Evolutionary conservation across 2,888 invertebrate species (phyloP), one percentile per base, ranked within the genome.

Genomic region (Perizoma affinitatum): DNA sequence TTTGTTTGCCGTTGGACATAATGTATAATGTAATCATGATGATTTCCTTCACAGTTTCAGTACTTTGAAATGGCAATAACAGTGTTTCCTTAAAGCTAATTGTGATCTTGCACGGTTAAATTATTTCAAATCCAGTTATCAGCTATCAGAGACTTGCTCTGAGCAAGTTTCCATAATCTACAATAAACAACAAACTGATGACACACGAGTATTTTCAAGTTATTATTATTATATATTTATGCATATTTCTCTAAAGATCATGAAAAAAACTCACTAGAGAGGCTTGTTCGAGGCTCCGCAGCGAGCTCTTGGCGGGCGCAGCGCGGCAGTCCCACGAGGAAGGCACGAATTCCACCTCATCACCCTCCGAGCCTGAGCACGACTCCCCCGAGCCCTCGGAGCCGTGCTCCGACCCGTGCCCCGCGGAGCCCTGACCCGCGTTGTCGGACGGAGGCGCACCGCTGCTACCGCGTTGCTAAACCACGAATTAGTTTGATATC

Each of bases 241-340:
- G 38, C 7, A 6, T 5, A 4, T 6, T 38, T 1, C 38, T 38
- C 38, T 38, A 38, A 38, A 7, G 6, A 7, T 3, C 0, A 40
- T 58, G 6, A 43, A 44, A 36, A 38, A 3, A 40, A 73, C 79
- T 63, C 53, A 89, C 86, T 66, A 84, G 82, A 6, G 84, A 76
- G 0, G 81, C 67, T 48, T 87, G 86, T 58, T 89, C 88, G 40
- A 88, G 71, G 46, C 86, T 89, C 63, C 90, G 73, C 11, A 97
- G 86, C 10, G 96, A 95, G 35, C 96, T 96, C 84, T 96, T 95
- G 52, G 94, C 92, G n/a, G 97, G 97, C 2, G 94, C 95, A 11
- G 96, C 95, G 74, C 94, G 94, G 71, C 96, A 95, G 84, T 96
- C 95, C 97, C 97, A 97, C 63, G 96, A 96, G 4, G 96, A 96